These are phyloP conservation scores for Caenorhabditis panamensis DNA, from an alignment of 2,888 invertebrate species.

Conservation along the genomic window DNA sequence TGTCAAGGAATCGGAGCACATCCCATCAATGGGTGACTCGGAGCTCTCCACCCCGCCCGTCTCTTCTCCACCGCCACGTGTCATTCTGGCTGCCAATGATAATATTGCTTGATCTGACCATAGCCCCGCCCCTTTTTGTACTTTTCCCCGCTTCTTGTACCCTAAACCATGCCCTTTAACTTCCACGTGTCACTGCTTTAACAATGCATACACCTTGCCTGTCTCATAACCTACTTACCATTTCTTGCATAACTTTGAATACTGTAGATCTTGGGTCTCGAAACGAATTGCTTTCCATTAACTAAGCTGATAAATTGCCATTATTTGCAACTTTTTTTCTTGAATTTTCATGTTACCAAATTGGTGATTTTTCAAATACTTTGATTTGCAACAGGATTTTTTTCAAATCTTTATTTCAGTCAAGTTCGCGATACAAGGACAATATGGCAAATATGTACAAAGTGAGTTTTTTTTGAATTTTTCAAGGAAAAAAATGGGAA, in stretches of 20 bases:
- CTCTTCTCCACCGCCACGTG: slow-evolving; percentile 56
- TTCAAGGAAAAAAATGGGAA: no score
- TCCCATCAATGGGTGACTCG: not conserved
- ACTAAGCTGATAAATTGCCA: no score
- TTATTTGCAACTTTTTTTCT: not conserved
- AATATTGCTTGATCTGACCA: slow-evolving; percentile 29
- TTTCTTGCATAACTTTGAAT: no score
- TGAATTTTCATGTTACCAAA: no score
- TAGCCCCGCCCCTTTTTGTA: not conserved
- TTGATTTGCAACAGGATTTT: slow-evolving; percentile 6
- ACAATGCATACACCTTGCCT: not conserved
- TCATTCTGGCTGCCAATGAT: slow-evolving; percentile 54
- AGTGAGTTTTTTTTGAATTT: not conserved
- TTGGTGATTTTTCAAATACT: not conserved
- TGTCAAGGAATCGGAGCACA: slow-evolving; percentile 21
- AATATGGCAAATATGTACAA: slow-evolving; percentile 20
- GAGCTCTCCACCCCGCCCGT: slow-evolving; percentile 4
- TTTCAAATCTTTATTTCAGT: not conserved
- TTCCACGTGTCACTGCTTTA: slow-evolving; percentile 27
- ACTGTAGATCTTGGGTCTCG: no score
- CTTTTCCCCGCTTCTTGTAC: not conserved
- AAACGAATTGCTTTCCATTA: no score
- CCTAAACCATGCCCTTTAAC: no score
- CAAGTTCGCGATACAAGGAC: not conserved
- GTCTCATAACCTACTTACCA: no score